Conservation (phyloP, 1,140 invertebrate species). For the Caenorhabditis elegans region WBcel235 BX284606.5:10817501-10818000, state of each 20-base stretch:
- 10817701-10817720: conserved; percentile 55
- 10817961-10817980: too few relatives aligned
- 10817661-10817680: conserved; percentile 20
- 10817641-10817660: conserved; percentile 13
- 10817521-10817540: background rate
- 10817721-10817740: conserved; percentile 63
- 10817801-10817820: too few relatives aligned
- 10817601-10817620: conserved; percentile 62
- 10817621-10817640: conserved; percentile 55
- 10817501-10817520: background rate
- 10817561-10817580: background rate
- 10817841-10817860: too few relatives aligned
- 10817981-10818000: too few relatives aligned
- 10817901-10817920: too few relatives aligned
- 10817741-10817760: conserved; percentile 66
- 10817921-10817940: too few relatives aligned
- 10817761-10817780: conserved; percentile 65
- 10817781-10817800: conserved; percentile 66
- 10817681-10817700: conserved; percentile 15
- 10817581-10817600: conserved; percentile 59
- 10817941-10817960: too few relatives aligned
- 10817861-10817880: too few relatives aligned
- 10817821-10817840: too few relatives aligned
- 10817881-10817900: too few relatives aligned
- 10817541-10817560: background rate